Conservation (phyloP, 2,888 invertebrate genomes). For the Athrips mouffetella region DNA sequence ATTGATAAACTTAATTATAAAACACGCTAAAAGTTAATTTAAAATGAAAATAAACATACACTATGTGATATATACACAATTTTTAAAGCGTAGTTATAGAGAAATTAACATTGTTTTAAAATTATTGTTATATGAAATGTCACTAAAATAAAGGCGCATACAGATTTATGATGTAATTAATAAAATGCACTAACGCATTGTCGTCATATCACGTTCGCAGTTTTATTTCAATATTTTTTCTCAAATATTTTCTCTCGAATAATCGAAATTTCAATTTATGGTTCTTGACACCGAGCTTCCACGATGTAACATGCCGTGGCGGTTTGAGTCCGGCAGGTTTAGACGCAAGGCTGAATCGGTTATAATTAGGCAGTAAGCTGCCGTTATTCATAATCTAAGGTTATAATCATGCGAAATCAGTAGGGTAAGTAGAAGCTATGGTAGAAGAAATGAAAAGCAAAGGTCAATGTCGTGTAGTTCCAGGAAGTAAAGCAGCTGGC, state of each 20-base stretch:
- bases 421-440: too few species aligned
- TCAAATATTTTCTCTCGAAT: slow-evolving; percentile 14
- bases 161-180: slow-evolving; percentile 51
- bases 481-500: too few species aligned
- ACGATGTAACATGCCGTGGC: too few species aligned
- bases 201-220: slow-evolving; percentile 47
- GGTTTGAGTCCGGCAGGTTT: too few species aligned
- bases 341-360: too few species aligned
- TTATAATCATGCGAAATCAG: too few species aligned
- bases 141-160: slow-evolving; percentile 39
- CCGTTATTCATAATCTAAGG: too few species aligned
- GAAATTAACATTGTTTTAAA: slow-evolving; percentile 54
- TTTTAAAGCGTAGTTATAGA: slow-evolving; percentile 66
- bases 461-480: too few species aligned
- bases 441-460: too few species aligned
- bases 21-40: not conserved
- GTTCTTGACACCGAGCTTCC: too few species aligned
- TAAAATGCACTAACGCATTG: slow-evolving; percentile 70
- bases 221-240: slow-evolving; percentile 42
- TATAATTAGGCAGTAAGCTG: too few species aligned
- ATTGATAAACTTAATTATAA: not conserved
- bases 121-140: slow-evolving; percentile 59
- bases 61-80: slow-evolving; percentile 74
- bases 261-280: too few species aligned
- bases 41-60: slow-evolving; percentile 48